These are phyloP conservation scores for Maccullochella peelii DNA, from an alignment of 2,113 vertebrate genomes.

Conservation along the genomic window DNA sequence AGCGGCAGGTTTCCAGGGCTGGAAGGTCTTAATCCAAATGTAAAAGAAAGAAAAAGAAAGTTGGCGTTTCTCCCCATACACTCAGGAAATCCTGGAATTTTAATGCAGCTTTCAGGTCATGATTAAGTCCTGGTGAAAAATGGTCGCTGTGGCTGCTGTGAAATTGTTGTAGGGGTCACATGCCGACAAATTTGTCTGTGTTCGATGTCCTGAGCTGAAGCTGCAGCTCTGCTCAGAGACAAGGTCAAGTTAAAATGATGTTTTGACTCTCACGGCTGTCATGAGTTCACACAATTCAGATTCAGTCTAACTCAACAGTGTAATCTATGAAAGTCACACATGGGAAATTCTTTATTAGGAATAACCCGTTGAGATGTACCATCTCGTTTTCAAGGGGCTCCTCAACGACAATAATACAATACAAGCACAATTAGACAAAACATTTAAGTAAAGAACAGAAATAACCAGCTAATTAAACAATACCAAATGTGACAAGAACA, in stretches of 20 bases:
- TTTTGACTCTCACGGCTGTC: not conserved
- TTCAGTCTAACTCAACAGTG: not conserved
- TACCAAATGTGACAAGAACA: too few species aligned
- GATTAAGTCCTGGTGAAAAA: not conserved
- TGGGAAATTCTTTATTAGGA: too few species aligned
- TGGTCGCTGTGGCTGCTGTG: not conserved
- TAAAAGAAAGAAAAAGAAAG: too few species aligned
- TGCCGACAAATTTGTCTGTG: too few species aligned
- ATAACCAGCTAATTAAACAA: too few species aligned
- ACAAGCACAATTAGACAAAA: too few species aligned
- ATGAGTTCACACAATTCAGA: not conserved
- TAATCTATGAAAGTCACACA: too few species aligned
- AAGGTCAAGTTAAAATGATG: not conserved
- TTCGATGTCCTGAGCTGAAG: not conserved
- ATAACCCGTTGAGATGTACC: too few species aligned
- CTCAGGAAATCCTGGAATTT: not conserved
- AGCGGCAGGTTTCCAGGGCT: not conserved
- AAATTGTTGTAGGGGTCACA: too few species aligned
- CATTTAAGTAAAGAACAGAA: too few species aligned
- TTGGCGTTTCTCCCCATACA: not conserved
- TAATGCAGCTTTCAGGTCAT: not conserved
- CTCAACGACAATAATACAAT: too few species aligned
- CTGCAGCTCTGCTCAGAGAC: not conserved
- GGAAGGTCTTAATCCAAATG: not conserved
- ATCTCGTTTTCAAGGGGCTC: too few species aligned